phyloP scores from a whole-genome alignment of 2,113 vertebrate genomes.

The Mystacornis crossleyi region DNA sequence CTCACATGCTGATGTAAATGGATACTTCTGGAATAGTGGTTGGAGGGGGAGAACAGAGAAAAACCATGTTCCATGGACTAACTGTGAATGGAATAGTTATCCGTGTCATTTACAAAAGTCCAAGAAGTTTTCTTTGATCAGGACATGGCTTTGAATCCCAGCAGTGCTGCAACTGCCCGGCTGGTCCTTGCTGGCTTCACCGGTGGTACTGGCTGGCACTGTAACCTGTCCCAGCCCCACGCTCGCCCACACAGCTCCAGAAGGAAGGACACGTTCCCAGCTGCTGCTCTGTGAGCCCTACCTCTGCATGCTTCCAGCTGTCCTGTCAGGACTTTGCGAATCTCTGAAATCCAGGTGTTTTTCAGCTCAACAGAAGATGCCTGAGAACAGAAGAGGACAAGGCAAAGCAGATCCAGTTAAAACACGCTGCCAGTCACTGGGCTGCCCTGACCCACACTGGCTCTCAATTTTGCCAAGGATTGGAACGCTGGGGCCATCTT shows the following conservation, averaged over 20 bases:
- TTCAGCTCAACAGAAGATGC: constrained; percentile 92
- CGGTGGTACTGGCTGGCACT: not conserved
- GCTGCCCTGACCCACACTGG: not conserved
- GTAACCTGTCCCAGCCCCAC: not conserved
- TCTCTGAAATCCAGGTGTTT: constrained; percentile 93
- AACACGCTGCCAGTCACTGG: not conserved
- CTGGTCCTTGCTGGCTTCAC: not conserved
- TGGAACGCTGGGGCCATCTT: not conserved
- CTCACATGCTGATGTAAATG: not conserved
- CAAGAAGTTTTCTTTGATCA: not conserved
- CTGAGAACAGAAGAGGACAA: constrained; percentile 70
- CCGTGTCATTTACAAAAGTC: not conserved
- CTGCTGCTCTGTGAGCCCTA: constrained; percentile 16
- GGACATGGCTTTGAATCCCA: not conserved
- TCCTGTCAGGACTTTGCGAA: constrained; percentile 90
- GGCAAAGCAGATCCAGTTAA: not conserved
- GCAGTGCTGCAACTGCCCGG: not conserved
- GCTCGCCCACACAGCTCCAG: not conserved
- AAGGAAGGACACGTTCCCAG: not conserved
- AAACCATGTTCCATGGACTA: not conserved
- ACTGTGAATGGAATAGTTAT: not conserved
- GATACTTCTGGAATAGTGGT: not conserved
- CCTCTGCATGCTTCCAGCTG: constrained; percentile 91
- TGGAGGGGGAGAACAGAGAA: not conserved
- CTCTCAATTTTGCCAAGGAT: not conserved